Percentiles rank a stretch among this genome's conserved stretches.
Evolutionary conservation across 2,113 vertebrate genomes (phyloP).

Genomic region (Lota lota): DNA sequence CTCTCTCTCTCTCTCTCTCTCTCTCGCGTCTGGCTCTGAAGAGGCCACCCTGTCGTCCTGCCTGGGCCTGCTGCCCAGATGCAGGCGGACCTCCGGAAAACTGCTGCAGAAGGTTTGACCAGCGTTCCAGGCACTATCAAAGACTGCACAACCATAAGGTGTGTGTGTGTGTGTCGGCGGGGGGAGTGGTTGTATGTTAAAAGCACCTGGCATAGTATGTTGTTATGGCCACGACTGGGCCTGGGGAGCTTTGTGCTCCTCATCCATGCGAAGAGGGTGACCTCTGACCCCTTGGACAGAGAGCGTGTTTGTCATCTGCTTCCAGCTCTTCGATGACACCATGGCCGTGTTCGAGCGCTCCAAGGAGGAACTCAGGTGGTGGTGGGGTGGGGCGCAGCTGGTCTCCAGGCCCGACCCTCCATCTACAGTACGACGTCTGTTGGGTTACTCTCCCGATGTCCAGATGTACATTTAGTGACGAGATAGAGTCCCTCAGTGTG

Average conservation of each 20-base stretch:
- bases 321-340: conserved; percentile 83
- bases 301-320: conserved; percentile 82
- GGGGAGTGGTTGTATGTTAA: neutral
- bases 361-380: conserved; percentile 82
- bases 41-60: conserved; percentile 89
- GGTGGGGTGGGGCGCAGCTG: neutral
- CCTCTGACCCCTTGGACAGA: conserved; percentile 65
- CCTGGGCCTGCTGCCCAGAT: conserved; percentile 70
- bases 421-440: conserved; percentile 12
- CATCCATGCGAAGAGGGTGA: conserved; percentile 77
- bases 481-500: neutral
- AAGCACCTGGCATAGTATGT: neutral
- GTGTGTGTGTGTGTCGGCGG: neutral
- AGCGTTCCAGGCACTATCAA: conserved; percentile 11
- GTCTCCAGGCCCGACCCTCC: neutral
- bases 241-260: conserved; percentile 78
- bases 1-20: neutral
- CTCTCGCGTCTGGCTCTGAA: conserved; percentile 81
- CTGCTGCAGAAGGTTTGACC: conserved; percentile 81
- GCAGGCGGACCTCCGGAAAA: conserved; percentile 78
- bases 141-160: neutral
- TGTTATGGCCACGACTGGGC: conserved; percentile 64
- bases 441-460: conserved; percentile 13
- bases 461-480: conserved; percentile 10
- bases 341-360: conserved; percentile 80